These are phyloP conservation scores for Gortyna flavago DNA, from an alignment of 2,888 invertebrate species.

Conservation along the genomic window DNA sequence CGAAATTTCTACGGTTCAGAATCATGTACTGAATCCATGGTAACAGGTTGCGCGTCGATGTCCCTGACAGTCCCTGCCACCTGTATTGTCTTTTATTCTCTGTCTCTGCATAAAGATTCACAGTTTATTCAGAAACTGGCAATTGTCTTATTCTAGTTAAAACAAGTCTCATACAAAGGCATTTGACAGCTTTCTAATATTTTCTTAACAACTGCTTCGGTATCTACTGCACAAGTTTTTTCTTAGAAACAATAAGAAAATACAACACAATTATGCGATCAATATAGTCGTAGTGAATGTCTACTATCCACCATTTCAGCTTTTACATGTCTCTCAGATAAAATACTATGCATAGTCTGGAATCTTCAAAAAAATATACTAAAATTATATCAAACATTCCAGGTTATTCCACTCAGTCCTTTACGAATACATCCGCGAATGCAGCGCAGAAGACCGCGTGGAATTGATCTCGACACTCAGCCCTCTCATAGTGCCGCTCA, in stretches of 20 bases:
- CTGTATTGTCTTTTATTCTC: not conserved
- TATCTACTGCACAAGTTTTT: not conserved
- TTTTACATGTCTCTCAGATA: not conserved
- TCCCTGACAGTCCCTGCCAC: no score
- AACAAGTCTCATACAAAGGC: not conserved
- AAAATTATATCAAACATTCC: conserved; percentile 36
- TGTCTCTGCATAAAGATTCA: not conserved
- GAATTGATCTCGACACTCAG: conserved; percentile 94
- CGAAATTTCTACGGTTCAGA: no score
- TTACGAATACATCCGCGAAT: conserved; percentile 94
- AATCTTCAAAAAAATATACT: not conserved
- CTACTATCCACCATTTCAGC: not conserved
- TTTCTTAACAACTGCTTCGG: not conserved
- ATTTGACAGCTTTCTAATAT: not conserved
- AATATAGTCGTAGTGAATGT: not conserved
- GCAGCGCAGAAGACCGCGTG: conserved; percentile 91
- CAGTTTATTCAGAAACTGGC: not conserved
- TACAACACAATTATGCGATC: not conserved
- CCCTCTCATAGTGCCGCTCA: conserved; percentile 91
- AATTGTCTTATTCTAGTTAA: not conserved
- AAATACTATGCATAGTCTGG: not conserved
- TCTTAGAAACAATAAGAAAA: not conserved
- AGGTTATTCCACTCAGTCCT: conserved; percentile 95
- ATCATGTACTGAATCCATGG: no score
- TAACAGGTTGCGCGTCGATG: no score